A percentile compares a stretch with the other conserved stretches of the same genome.
These are phyloP conservation scores for Callionymus lyra DNA, from an alignment of 2,113 vertebrate genomes.

Conservation along the genomic window DNA sequence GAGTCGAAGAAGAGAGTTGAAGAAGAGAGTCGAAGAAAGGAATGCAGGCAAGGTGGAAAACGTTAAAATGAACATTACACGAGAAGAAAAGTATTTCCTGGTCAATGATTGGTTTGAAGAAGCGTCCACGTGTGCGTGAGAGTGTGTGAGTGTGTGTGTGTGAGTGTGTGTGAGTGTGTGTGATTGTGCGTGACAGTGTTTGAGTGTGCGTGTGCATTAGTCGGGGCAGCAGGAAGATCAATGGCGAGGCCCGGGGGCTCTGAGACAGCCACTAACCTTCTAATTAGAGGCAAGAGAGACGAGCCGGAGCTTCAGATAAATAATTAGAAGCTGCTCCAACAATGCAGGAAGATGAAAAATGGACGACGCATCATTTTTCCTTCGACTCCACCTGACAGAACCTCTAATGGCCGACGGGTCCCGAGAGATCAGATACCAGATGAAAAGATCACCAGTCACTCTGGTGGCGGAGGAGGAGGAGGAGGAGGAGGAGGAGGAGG, in stretches of 20 bases:
- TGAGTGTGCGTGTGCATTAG: no score
- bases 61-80: no score
- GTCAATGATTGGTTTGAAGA: no score
- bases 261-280: conserved; percentile 43
- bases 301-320: conserved; percentile 49
- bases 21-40: no score
- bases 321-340: conserved; percentile 53
- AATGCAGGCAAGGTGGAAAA: no score
- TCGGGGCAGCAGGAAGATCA: conserved; percentile 36
- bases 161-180: no score
- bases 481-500: no score
- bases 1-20: no score
- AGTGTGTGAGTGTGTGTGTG: no score
- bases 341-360: conserved; percentile 42
- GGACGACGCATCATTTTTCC: conserved; percentile 9
- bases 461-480: not conserved
- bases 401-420: conserved; percentile 16
- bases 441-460: conserved; percentile 24
- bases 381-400: conserved; percentile 12
- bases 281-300: conserved; percentile 52
- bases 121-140: no score
- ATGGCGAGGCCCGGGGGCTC: conserved; percentile 31
- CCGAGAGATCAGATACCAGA: conserved; percentile 8
- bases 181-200: no score
- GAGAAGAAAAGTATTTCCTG: no score